A percentile compares a stretch with the other conserved stretches of the same genome.
Evolutionary conservation across 2,113 vertebrate genomes (phyloP).

Genomic region (Petrocephalus zakoni): DNA sequence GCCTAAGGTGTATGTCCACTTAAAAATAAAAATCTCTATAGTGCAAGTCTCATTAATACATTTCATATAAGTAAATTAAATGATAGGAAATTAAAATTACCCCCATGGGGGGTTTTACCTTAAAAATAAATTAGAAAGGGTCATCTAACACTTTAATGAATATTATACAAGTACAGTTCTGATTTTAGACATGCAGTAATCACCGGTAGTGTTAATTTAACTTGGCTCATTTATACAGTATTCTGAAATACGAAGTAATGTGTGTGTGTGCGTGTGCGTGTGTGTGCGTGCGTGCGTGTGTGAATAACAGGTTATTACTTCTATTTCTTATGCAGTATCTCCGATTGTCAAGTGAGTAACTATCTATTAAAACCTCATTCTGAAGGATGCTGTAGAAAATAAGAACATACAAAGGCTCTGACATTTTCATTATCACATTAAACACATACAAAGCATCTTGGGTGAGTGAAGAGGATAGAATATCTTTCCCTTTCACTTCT

Average conservation of each 20-base stretch:
- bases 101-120: neutral
- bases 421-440: conserved; percentile 26
- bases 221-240: neutral
- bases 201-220: neutral
- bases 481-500: conserved; percentile 8
- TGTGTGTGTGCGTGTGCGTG: neutral
- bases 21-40: neutral
- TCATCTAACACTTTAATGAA: neutral
- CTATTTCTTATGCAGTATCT: neutral
- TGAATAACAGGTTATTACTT: neutral
- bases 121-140: conserved; percentile 5
- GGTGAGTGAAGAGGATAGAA: neutral
- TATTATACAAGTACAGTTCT: neutral
- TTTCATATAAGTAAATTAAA: conserved; percentile 11
- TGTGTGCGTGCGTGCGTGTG: neutral
- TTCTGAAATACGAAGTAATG: neutral
- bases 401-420: conserved; percentile 1
- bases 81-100: neutral
- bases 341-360: neutral
- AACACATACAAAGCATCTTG: conserved; percentile 28
- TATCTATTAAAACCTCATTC: conserved; percentile 4
- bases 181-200: conserved; percentile 5
- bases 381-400: conserved; percentile 2
- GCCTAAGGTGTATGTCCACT: conserved; percentile 9
- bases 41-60: conserved; percentile 7